Evolutionary conservation across 2,797 vertebrate species (phyloP).

Genomic region (Rhinophrynus dorsalis): DNA sequence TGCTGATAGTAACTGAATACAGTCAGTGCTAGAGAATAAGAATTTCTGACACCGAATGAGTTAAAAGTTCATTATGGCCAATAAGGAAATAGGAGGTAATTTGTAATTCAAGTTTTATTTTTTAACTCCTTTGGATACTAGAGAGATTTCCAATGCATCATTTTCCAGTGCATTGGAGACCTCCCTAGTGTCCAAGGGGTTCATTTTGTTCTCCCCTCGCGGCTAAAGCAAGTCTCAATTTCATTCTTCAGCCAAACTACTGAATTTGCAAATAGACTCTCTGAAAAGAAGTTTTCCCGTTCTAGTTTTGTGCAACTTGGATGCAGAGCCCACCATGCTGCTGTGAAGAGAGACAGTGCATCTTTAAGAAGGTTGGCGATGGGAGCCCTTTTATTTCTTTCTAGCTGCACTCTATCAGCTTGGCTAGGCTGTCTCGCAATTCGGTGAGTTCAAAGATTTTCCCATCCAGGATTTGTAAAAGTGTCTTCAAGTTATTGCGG

Average conservation of each 20-base stretch:
- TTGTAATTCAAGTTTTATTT: conserved; percentile 74
- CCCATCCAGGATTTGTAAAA: conserved; percentile 96
- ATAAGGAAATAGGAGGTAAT: conserved; percentile 78
- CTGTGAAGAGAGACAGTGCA: conserved; percentile 70
- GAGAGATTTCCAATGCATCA: too few relatives aligned
- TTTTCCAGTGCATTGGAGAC: too few relatives aligned
- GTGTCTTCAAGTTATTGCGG: conserved; percentile 95
- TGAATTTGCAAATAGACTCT: conserved; percentile 73
- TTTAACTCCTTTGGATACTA: conserved; percentile 55
- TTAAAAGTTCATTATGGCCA: conserved; percentile 75
- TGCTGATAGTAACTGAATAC: conserved; percentile 58
- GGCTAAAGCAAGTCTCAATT: conserved; percentile 70
- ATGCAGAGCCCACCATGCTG: conserved; percentile 72
- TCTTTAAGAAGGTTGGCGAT: conserved; percentile 71
- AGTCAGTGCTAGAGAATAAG: conserved; percentile 27
- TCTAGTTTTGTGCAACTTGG: conserved; percentile 74
- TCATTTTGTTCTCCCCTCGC: too few relatives aligned
- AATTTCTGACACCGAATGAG: conserved; percentile 37
- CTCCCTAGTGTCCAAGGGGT: too few relatives aligned
- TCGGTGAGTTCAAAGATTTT: conserved; percentile 99
- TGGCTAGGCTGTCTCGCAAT: conserved; percentile 94
- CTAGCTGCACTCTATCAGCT: conserved; percentile 95
- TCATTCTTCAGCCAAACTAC: conserved; percentile 66
- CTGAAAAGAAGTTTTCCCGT: conserved; percentile 61
- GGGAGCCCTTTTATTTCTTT: conserved; percentile 62